These are phyloP conservation scores for Iselma pallidipennis DNA, from an alignment of 2,888 invertebrate genomes.

Conservation along the genomic window DNA sequence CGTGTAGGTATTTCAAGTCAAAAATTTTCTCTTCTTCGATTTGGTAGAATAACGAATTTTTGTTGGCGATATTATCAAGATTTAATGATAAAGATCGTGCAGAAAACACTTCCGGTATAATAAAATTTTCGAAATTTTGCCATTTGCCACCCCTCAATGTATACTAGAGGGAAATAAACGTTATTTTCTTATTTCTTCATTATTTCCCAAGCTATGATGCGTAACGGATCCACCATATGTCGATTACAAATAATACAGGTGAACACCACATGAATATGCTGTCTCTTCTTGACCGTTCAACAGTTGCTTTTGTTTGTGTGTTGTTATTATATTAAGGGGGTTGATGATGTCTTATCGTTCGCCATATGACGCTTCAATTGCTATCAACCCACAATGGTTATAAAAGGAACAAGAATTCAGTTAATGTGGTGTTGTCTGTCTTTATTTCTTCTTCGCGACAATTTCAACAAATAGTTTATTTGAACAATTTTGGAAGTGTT, in stretches of 20 bases:
- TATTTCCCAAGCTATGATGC: slow-evolving; percentile 51
- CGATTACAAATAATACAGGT: slow-evolving; percentile 40
- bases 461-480: slow-evolving; percentile 1
- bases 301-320: slow-evolving; percentile 18
- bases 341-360: slow-evolving; percentile 22
- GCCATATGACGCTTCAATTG: slow-evolving; percentile 19
- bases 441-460: background rate
- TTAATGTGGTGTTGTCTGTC: background rate
- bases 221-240: slow-evolving; percentile 54
- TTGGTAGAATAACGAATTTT: background rate
- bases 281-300: slow-evolving; percentile 16
- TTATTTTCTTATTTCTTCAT: slow-evolving; percentile 36
- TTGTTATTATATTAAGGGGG: background rate
- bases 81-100: background rate
- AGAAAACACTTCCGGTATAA: background rate
- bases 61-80: background rate
- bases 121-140: no score
- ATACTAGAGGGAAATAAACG: slow-evolving; percentile 32
- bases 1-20: background rate
- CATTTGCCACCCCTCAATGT: no score
- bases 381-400: background rate
- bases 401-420: background rate
- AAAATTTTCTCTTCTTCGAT: background rate
- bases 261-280: slow-evolving; percentile 24
- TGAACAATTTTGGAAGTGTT: slow-evolving; percentile 11